These are phyloP conservation scores for Nomada ferruginata DNA, from an alignment of 2,888 invertebrate genomes.

Conservation along the genomic window DNA sequence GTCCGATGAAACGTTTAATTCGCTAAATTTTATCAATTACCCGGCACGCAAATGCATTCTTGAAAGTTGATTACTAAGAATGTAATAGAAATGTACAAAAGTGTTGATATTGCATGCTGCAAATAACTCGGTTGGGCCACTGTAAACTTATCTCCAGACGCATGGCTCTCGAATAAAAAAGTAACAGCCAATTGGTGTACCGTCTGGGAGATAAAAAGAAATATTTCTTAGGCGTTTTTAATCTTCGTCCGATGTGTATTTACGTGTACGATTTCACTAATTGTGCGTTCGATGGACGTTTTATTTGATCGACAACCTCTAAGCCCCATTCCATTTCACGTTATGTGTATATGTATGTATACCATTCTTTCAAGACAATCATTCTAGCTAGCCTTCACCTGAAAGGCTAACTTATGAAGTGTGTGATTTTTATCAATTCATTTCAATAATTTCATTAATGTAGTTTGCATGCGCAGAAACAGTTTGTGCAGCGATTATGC, in stretches of 20 bases:
- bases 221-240: conserved; percentile 18
- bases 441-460: neutral
- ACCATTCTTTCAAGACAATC: no score
- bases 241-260: conserved; percentile 5
- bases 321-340: conserved; percentile 12
- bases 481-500: neutral
- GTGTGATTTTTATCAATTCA: neutral
- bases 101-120: no score
- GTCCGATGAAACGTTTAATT: no score
- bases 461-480: neutral
- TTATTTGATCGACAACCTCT: conserved; percentile 39
- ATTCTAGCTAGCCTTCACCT: no score
- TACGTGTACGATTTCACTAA: conserved; percentile 1
- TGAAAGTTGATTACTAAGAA: no score
- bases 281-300: conserved; percentile 12
- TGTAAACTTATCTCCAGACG: conserved; percentile 27
- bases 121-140: conserved; percentile 27
- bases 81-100: no score
- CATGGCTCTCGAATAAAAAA: conserved; percentile 24
- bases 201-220: conserved; percentile 8
- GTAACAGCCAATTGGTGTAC: conserved; percentile 30
- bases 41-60: no score
- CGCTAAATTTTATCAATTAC: no score
- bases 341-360: neutral
- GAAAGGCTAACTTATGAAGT: neutral